These are phyloP conservation scores for Nomada lathburiana DNA, from an alignment of 2,888 invertebrate species.

Conservation along the genomic window DNA sequence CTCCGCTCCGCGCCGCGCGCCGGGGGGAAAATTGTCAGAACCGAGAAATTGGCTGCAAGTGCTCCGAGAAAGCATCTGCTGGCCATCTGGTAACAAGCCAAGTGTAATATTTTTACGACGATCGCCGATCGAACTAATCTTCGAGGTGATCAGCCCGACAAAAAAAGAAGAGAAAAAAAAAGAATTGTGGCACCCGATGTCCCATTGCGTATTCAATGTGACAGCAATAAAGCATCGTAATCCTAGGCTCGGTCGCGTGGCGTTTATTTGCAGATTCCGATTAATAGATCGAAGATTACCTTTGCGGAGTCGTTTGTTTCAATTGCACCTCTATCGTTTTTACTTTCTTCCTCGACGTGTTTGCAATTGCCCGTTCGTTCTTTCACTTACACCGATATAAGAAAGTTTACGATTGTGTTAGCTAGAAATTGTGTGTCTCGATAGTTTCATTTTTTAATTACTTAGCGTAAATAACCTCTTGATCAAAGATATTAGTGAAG, in stretches of 20 bases:
- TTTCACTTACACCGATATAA: neutral
- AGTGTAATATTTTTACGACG: conserved; percentile 61
- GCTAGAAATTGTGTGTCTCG: too few species aligned
- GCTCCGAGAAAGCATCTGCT: conserved; percentile 56
- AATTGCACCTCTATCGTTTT: neutral
- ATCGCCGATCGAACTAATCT: conserved; percentile 55
- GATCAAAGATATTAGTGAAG: too few species aligned
- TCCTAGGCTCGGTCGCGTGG: neutral
- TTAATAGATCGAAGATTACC: conserved; percentile 2
- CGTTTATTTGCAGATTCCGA: neutral
- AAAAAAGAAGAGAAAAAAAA: conserved; percentile 26
- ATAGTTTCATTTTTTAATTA: too few species aligned
- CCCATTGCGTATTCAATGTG: conserved; percentile 4
- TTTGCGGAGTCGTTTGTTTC: neutral
- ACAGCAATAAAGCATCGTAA: conserved; percentile 17
- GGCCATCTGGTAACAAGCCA: conserved; percentile 60
- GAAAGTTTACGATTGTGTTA: too few species aligned
- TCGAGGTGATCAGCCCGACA: conserved; percentile 21
- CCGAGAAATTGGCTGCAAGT: conserved; percentile 57
- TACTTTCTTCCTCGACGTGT: neutral
- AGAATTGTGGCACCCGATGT: conserved; percentile 47
- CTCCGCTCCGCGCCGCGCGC: too few species aligned
- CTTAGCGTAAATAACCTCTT: too few species aligned
- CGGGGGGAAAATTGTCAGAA: conserved; percentile 47
- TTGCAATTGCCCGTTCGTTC: neutral